Conservation (phyloP, 2,888 invertebrate species). For the Tanytarsus gracilentus region DNA sequence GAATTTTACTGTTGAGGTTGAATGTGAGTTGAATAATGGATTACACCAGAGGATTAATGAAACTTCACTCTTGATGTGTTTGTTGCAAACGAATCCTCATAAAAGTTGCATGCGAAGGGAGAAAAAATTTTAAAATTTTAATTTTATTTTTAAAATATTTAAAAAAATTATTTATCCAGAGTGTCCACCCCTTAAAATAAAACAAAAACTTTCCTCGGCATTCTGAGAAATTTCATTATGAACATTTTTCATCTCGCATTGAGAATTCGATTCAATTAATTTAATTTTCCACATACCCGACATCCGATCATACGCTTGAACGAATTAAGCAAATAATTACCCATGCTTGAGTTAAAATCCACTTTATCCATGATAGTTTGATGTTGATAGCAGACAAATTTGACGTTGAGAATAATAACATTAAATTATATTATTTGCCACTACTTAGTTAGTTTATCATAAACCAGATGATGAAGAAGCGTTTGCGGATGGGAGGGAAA, state of each 20-base stretch:
- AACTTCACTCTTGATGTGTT: not conserved
- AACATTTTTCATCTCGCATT: not conserved
- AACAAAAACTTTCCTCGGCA: no score
- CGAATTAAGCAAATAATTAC: conserved; percentile 6
- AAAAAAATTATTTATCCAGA: no score
- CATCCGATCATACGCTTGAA: not conserved
- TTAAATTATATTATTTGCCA: no score
- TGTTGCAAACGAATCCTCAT: not conserved
- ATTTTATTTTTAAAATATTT: not conserved
- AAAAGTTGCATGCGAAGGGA: not conserved
- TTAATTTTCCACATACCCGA: conserved; percentile 1
- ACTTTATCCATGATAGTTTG: not conserved
- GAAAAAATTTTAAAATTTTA: not conserved
- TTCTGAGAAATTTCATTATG: no score
- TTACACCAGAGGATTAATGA: conserved; percentile 2
- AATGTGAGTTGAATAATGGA: conserved; percentile 25
- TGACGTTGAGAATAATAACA: no score
- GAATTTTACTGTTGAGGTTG: conserved; percentile 21
- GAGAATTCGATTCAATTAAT: not conserved
- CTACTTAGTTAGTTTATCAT: no score
- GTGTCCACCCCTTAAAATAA: no score
- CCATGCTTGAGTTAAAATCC: not conserved
- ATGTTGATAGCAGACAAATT: not conserved
- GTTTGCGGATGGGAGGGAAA: no score
- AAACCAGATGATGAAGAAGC: no score